These are phyloP conservation scores for Nettapus auritus DNA, from an alignment of 2,113 vertebrate genomes.

Conservation along the genomic window DNA sequence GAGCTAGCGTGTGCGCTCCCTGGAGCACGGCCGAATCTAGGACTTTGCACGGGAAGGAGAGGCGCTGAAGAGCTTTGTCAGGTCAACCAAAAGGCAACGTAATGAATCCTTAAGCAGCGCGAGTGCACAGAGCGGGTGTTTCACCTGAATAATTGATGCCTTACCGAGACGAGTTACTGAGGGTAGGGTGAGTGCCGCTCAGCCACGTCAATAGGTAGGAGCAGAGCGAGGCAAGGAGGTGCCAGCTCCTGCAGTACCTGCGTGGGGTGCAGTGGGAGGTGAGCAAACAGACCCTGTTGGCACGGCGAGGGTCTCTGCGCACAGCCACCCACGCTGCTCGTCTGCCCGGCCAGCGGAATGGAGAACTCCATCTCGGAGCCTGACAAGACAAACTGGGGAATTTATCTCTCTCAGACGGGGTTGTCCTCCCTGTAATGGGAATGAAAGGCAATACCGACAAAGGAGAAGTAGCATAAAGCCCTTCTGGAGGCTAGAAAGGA, in stretches of 20 bases:
- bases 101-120: neutral
- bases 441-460: slow-evolving; percentile 15
- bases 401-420: slow-evolving; percentile 43
- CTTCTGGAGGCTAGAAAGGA: neutral
- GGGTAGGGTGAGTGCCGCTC: neutral
- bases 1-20: neutral
- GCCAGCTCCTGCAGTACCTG: rapidly evolving
- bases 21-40: neutral
- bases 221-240: neutral
- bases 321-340: neutral
- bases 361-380: slow-evolving; percentile 44
- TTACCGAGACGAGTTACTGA: neutral
- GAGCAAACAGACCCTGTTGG: neutral
- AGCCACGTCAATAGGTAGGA: neutral
- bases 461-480: neutral
- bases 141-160: neutral
- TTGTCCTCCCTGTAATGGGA: slow-evolving; percentile 17
- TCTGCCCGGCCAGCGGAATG: neutral
- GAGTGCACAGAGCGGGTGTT: rapidly evolving
- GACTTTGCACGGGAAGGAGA: neutral
- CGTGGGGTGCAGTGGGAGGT: neutral
- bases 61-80: neutral
- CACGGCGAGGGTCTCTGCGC: neutral
- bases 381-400: slow-evolving; percentile 70
- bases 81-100: neutral